phyloP scores from a whole-genome alignment of 2,113 vertebrate genomes.

The Oplegnathus fasciatus region DNA sequence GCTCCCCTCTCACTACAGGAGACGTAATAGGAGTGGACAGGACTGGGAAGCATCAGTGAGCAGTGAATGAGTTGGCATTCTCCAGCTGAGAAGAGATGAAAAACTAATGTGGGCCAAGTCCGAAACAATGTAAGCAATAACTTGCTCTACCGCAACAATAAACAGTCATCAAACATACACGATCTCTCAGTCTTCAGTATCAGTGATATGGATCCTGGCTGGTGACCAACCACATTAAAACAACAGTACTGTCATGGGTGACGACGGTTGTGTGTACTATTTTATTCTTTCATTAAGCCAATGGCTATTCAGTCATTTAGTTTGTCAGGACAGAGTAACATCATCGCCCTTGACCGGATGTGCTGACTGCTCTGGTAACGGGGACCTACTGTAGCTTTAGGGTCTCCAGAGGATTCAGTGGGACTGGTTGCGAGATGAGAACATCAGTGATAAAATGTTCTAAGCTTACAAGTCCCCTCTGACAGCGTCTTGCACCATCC shows the following conservation, averaged over 20 bases:
- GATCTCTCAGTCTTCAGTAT: background rate
- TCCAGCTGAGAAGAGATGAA: constrained; percentile 1
- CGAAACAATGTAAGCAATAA: constrained; percentile 16
- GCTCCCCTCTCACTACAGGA: background rate
- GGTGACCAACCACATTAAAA: constrained; percentile 23
- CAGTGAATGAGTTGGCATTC: constrained; percentile 34
- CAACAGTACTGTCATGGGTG: background rate
- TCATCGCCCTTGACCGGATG: constrained; percentile 25
- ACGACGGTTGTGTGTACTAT: background rate
- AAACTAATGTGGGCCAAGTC: constrained; percentile 12
- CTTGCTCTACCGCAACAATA: constrained; percentile 7
- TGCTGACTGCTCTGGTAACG: constrained; percentile 20
- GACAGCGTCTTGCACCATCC: background rate
- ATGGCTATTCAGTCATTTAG: background rate
- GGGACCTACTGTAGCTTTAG: background rate
- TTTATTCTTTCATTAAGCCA: constrained; percentile 17
- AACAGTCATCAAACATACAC: background rate
- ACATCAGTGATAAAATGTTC: constrained; percentile 19
- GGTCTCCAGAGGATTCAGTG: constrained; percentile 5
- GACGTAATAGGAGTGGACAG: constrained; percentile 46
- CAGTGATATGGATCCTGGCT: background rate
- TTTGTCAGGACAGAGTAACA: background rate
- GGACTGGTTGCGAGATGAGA: background rate
- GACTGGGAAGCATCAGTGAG: constrained; percentile 44
- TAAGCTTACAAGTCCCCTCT: background rate